A percentile compares a stretch with the other conserved stretches of the same genome.
phyloP scores from a whole-genome alignment of 2,797 vertebrate species.

The Hyperoplus lanceolatus region DNA sequence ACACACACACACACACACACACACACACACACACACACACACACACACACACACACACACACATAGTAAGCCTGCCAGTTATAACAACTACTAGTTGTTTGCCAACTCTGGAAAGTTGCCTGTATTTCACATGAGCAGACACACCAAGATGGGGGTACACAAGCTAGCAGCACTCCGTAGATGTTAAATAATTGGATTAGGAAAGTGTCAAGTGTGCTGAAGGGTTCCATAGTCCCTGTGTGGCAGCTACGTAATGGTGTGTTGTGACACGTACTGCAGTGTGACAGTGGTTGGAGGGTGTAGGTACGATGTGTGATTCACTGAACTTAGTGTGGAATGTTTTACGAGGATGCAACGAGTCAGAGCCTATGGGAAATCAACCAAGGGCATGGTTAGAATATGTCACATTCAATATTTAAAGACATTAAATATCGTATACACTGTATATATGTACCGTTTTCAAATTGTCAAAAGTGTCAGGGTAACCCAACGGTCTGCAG shows the following conservation, averaged over 20 bases:
- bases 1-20: not conserved
- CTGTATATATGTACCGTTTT: not conserved
- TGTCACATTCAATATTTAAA: not conserved
- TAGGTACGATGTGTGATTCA: constrained; percentile 1
- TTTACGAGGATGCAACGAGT: constrained; percentile 2
- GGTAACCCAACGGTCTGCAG: not conserved
- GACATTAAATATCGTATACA: not conserved
- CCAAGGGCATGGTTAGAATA: not conserved
- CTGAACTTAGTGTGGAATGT: constrained; percentile 10
- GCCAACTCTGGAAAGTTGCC: not conserved
- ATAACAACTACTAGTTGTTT: not conserved
- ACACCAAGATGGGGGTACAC: not conserved
- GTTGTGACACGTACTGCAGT: not conserved
- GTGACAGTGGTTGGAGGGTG: not conserved
- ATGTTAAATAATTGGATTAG: not conserved
- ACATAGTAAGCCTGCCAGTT: not conserved
- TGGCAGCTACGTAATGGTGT: not conserved
- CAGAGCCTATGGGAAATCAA: constrained; percentile 17
- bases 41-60: not conserved
- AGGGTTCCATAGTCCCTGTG: not conserved
- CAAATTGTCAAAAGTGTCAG: constrained; percentile 6
- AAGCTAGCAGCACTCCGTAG: not conserved
- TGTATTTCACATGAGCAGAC: not conserved
- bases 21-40: not conserved
- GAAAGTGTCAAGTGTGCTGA: not conserved